Base-by-base conservation (phyloP, 1,140 invertebrate genomes). In the Listronotus oregonensis region DNA sequence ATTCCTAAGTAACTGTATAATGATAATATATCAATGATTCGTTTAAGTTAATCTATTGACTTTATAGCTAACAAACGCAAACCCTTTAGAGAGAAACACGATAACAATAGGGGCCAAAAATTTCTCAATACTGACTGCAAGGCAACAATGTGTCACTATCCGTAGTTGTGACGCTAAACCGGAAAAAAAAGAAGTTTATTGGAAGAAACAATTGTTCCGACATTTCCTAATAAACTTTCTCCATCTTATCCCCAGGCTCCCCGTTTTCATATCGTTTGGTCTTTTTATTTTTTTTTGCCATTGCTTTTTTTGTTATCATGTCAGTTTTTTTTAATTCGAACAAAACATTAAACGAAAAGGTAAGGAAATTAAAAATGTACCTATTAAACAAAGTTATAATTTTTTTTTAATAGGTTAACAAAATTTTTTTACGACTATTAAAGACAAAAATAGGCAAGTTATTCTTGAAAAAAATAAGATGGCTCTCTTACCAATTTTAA, bases 191-290 rank as follows among this genome's bases (percentile, higher is more conserved):
- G 42, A 59, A 61, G 46, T 61, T 61, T 61, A 61, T 61, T 47
- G 58, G 58, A 47, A 51, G 47, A 61, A 27, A 4, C 46, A 51
- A 51, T 61, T 46, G 49, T 52, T 52, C 58, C 58, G 58, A 52
- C 58, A 61, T 61, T 61, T 61, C 57, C 44, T 60, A 60, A 60
- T 60, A 61, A 61, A 61, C 49, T 37, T 34, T 47, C 34, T 37
- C 34, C 34, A 34, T 50, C 37, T 31, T 34, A 12, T 61, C 58
- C 58, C 46, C 18, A 15, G 46, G 58, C 46, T 32, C 46, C 27
- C n/a, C n/a, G n/a, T 32, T 47, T 61, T 51, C 50, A 52, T 61
- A 46, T 51, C 58, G 58, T 51, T 58, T 61, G 58, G 47, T 43
- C 56, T 31, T 59, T 59, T 43, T 31, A 49, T 27, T 27, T 27